phyloP scores from a whole-genome alignment of 2,797 vertebrate genomes.

The Brotula barbata region DNA sequence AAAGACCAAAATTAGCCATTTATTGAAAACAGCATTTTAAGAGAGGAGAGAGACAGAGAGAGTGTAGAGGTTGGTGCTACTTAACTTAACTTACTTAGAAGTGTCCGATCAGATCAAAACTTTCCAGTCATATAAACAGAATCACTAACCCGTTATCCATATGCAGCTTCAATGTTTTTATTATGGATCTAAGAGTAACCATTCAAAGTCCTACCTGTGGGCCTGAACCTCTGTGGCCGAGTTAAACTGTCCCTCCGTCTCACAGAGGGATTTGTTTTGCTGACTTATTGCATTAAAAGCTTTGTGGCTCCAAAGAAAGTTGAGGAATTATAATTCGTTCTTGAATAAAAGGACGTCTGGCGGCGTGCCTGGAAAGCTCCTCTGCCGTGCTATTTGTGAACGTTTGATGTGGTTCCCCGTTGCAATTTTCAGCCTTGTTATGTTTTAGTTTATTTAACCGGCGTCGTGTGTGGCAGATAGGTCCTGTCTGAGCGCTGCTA shows the following conservation, averaged over 20 bases:
- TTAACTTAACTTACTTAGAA: no score
- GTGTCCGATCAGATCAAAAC: no score
- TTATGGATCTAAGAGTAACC: no score
- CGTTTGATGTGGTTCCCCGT: slow-evolving; percentile 73
- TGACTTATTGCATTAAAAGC: slow-evolving; percentile 18
- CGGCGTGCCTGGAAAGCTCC: slow-evolving; percentile 55
- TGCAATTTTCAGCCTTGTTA: slow-evolving; percentile 68
- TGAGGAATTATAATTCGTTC: slow-evolving; percentile 49
- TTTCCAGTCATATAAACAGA: no score
- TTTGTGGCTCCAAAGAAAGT: slow-evolving; percentile 45
- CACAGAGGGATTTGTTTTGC: slow-evolving; percentile 30
- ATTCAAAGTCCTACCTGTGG: no score
- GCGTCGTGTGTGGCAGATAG: slow-evolving; percentile 71
- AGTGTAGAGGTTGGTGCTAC: no score
- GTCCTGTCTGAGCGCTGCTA: slow-evolving; percentile 52
- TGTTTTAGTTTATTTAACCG: slow-evolving; percentile 69
- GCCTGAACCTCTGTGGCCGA: no score
- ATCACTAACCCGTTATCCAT: no score
- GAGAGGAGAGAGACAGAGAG: no score
- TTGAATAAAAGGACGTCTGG: slow-evolving; percentile 61
- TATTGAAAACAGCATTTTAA: no score
- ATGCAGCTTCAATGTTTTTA: no score
- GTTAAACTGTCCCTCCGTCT: neutral
- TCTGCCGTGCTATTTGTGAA: slow-evolving; percentile 56
- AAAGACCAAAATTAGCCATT: no score